phyloP scores from a whole-genome alignment of 2,888 invertebrate genomes.

The Drosophila parthenogenetica region DNA sequence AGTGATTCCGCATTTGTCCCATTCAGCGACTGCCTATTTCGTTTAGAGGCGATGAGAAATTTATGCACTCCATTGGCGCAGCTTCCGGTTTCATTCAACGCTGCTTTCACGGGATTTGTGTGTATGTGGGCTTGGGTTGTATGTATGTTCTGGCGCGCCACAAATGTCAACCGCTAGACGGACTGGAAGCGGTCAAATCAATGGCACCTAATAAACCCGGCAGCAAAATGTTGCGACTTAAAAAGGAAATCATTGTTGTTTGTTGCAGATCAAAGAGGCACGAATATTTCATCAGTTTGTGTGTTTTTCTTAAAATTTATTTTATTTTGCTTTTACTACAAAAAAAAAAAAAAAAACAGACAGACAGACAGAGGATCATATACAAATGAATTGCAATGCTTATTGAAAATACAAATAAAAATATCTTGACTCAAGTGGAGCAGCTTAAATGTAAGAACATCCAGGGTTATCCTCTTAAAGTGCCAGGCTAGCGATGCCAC shows the following conservation, averaged over 20 bases:
- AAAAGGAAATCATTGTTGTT: slow-evolving; percentile 37
- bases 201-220: slow-evolving; percentile 79
- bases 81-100: slow-evolving; percentile 66
- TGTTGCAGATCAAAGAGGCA: slow-evolving; percentile 49
- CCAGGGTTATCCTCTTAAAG: slow-evolving; percentile 24
- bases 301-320: slow-evolving; percentile 28
- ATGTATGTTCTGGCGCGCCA: slow-evolving; percentile 1
- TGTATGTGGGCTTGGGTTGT: background rate
- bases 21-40: slow-evolving; percentile 24
- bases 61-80: slow-evolving; percentile 70
- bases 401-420: slow-evolving; percentile 13
- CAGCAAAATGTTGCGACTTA: slow-evolving; percentile 28
- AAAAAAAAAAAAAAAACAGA: slow-evolving; percentile 15
- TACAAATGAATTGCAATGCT: slow-evolving; percentile 10
- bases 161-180: slow-evolving; percentile 57
- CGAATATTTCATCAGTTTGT: slow-evolving; percentile 28
- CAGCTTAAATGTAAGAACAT: background rate
- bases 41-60: slow-evolving; percentile 77
- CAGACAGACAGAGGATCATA: background rate
- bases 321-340: slow-evolving; percentile 26
- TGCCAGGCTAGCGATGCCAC: slow-evolving; percentile 34
- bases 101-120: background rate
- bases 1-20: slow-evolving; percentile 49
- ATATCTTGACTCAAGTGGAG: background rate
- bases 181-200: slow-evolving; percentile 50